Evolutionary conservation across 2,113 vertebrate genomes (phyloP).

Genomic region (Strix uralensis): DNA sequence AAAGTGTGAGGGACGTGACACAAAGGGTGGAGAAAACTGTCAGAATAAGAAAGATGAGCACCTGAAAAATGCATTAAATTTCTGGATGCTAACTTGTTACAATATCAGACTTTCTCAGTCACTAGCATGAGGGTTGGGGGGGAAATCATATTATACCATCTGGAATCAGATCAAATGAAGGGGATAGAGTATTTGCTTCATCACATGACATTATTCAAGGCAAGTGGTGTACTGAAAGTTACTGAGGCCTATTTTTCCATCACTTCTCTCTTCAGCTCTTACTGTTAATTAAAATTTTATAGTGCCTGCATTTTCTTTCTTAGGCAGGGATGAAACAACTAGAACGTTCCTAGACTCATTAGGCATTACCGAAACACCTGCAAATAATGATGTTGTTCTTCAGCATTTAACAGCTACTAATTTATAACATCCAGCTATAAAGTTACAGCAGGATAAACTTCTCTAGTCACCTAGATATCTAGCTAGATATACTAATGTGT

Average conservation of each 20-base stretch:
- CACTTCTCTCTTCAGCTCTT: not conserved
- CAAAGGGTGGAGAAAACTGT: not conserved
- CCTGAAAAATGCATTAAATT: not conserved
- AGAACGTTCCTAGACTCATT: not conserved
- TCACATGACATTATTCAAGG: not conserved
- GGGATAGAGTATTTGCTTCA: not conserved
- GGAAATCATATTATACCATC: not conserved
- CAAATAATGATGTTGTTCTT: not conserved
- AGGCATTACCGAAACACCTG: not conserved
- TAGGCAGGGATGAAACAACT: not conserved
- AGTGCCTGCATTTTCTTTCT: not conserved
- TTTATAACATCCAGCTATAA: not conserved
- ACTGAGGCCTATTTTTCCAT: not conserved
- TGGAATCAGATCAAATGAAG: not conserved
- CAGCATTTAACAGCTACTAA: not conserved
- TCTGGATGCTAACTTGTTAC: not conserved
- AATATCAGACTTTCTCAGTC: not conserved
- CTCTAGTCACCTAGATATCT: not conserved
- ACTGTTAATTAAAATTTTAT: not conserved
- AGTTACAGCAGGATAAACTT: not conserved
- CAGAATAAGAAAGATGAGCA: not conserved
- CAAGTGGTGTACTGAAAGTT: not conserved
- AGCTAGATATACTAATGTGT: not conserved
- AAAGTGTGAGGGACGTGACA: not conserved
- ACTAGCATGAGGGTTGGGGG: not conserved